Evolutionary conservation across 2,797 vertebrate species (phyloP).

Genomic region (Manis crassicaudata): DNA sequence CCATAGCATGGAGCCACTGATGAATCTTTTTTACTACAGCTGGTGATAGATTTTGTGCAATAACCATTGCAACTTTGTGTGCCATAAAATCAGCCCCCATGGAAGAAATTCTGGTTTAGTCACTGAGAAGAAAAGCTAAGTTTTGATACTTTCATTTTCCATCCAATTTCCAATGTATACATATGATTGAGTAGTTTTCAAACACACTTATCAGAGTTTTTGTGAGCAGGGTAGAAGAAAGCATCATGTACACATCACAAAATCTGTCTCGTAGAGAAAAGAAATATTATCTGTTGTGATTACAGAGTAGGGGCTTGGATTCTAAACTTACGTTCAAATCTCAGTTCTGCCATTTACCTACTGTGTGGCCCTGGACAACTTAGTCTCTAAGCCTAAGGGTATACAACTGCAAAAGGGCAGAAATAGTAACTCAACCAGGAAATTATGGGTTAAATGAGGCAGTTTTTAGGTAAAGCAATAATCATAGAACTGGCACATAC

Average conservation of each 20-base stretch:
- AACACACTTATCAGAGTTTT: constrained; percentile 18
- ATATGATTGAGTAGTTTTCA: constrained; percentile 40
- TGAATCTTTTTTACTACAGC: constrained; percentile 44
- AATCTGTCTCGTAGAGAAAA: background rate
- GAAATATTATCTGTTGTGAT: background rate
- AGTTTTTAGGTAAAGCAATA: background rate
- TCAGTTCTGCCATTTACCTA: background rate
- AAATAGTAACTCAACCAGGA: background rate
- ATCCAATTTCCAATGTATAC: constrained; percentile 4
- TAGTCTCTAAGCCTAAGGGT: background rate
- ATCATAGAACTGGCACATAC: background rate
- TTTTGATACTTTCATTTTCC: constrained; percentile 56
- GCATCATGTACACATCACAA: background rate
- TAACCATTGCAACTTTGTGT: background rate
- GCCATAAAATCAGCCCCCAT: constrained; percentile 30
- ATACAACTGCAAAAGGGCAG: background rate
- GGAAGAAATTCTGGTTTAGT: constrained; percentile 37
- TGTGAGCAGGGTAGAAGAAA: background rate
- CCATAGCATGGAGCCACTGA: constrained; percentile 40
- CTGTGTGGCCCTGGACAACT: background rate
- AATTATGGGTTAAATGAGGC: background rate
- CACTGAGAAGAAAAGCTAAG: constrained; percentile 22
- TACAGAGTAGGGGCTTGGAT: background rate
- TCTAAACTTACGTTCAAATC: constrained; percentile 10
- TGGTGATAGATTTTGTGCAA: background rate